A percentile compares a stretch with the other conserved stretches of the same genome.
These are phyloP conservation scores for Anthophora plumipes DNA, from an alignment of 2,888 invertebrate species.

Conservation along the genomic window DNA sequence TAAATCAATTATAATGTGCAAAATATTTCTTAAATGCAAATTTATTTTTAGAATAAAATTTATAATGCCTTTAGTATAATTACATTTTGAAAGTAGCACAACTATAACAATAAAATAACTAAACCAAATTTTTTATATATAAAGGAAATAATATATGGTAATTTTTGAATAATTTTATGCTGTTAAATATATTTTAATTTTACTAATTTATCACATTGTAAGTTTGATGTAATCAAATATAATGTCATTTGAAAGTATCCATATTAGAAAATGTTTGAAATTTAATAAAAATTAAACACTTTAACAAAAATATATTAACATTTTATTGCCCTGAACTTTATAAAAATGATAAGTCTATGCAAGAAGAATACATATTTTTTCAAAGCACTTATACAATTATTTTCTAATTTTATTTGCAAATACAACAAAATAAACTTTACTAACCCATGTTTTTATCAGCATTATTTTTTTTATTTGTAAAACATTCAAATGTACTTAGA, in stretches of 20 bases:
- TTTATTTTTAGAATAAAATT: too few relatives aligned
- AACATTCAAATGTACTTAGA: background rate
- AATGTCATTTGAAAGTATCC: background rate
- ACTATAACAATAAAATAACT: background rate
- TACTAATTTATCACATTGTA: too few relatives aligned
- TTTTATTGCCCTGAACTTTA: background rate
- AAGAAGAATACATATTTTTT: background rate
- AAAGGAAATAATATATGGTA: background rate
- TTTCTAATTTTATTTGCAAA: background rate
- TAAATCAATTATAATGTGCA: background rate
- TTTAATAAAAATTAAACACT: background rate
- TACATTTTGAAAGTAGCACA: background rate
- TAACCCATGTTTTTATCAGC: background rate
- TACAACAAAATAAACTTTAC: background rate
- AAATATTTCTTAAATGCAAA: background rate
- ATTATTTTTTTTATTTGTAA: background rate
- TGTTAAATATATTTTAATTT: background rate
- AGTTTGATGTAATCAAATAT: background rate
- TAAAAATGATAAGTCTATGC: background rate
- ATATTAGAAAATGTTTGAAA: background rate
- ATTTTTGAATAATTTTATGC: background rate
- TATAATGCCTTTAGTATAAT: too few relatives aligned
- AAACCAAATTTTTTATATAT: background rate
- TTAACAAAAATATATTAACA: background rate
- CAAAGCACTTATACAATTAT: background rate